Evolutionary conservation across 2,888 invertebrate species (phyloP), one percentile per base, ranked within the genome.

Genomic region (Andrena dorsata): DNA sequence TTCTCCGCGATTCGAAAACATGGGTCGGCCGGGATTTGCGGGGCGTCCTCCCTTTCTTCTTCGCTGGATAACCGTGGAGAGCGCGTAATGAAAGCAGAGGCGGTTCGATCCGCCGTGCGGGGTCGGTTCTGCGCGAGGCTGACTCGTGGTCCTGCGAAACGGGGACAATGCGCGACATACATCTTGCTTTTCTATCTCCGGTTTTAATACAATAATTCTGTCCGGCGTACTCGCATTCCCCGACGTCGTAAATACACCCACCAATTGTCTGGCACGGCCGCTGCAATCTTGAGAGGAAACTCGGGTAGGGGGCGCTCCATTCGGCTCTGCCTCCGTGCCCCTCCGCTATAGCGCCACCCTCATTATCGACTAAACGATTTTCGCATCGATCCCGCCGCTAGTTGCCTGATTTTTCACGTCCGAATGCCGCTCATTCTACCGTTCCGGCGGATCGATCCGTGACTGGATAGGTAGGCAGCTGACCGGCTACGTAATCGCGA

Each of bases 121-220:
- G 56, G 26, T 26, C 13, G 56, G 10, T 70, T 78, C 23, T 23
- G 3, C 20, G 8, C 7, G n/a, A 20, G 16, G 51, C n/a, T 13
- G 20, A 20, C 69, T n/a, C 23, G 51, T 26, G 41, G 20, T 53
- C 23, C n/a, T 35, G 66, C 23, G 66, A 20, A 68, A 60, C 16
- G 66, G 56, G 66, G 47, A 65, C 58, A 74, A 76, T 60, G 75
- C 51, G 60, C 56, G 28, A 65, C 68, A 56, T 83, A 80, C 47
- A 80, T 82, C 65, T 70, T 20, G 35, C 49, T 61, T 58, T 64
- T 6, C 58, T 30, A 13, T 65, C 63, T 51, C 76, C 56, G 47
- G 47, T 53, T 71, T 76, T 74, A 80, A 87, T 77, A 74, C 63
- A 73, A 87, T 87, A 84, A 86, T 87, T 82, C 74, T 78, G 65